These are phyloP conservation scores for Dasyornis broadbenti DNA, from an alignment of 2,113 vertebrate species.

Conservation along the genomic window DNA sequence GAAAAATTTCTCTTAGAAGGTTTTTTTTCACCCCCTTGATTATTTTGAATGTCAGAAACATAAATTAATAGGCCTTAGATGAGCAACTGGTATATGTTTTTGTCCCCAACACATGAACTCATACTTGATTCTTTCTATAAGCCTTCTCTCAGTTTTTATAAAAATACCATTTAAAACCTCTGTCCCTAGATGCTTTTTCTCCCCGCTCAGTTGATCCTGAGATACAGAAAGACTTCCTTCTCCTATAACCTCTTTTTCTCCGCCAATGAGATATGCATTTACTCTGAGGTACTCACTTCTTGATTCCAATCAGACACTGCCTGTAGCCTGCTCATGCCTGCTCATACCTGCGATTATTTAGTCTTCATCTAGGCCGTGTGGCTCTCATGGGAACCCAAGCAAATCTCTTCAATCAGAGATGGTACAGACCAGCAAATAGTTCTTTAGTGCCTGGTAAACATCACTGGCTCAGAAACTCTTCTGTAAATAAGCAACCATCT, in stretches of 20 bases:
- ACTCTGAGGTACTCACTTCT: neutral
- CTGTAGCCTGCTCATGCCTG: neutral
- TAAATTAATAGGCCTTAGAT: neutral
- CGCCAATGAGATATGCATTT: neutral
- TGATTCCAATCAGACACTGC: neutral
- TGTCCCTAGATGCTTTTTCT: neutral
- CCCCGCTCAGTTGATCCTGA: neutral
- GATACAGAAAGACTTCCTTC: neutral
- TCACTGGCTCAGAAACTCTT: neutral
- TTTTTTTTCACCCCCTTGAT: fast-evolving
- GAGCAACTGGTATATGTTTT: neutral
- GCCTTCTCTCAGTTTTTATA: neutral
- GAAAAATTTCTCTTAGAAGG: neutral
- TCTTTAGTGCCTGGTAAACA: neutral
- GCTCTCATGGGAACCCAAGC: neutral
- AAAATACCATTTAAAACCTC: neutral
- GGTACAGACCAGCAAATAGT: neutral
- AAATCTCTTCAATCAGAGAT: neutral
- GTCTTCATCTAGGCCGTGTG: neutral
- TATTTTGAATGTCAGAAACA: neutral
- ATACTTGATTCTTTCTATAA: neutral
- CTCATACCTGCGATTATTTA: too few species aligned
- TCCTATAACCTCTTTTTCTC: neutral
- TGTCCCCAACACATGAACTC: neutral
- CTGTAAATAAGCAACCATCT: neutral